Base-by-base conservation (phyloP, 2,113 vertebrate species). In the Tragelaphus imberbis region DNA sequence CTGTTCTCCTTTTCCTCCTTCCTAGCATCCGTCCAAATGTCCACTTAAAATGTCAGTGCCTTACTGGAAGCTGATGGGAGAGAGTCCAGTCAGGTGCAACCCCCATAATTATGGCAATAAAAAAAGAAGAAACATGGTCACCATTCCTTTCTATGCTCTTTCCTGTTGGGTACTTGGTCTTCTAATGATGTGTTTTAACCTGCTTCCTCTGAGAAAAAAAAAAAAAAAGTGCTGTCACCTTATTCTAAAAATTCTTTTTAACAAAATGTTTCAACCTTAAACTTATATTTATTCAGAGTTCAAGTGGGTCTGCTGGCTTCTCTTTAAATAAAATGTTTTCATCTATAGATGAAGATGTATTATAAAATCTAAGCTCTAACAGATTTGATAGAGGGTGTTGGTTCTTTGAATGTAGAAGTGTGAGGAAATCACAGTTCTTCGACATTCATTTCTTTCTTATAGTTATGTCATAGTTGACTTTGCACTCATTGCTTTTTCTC, bases 121-220 rank as follows among this genome's bases (percentile, higher is more conserved):
- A 94, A 96, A 36, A 12, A 63, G 44, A 44, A 90, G 75, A 97
- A 89, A 81, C 11, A 14, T 58, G 28, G 33, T 94, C 11, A 47
- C 51, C 87, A 30, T 91, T 36, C 53, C 93, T 95, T 97, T 92
- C 87, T 96, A 51, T 53, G 36, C 55, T 82, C 5, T 13, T 82
- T 7, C 30, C 14, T 27, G 44, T 84, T 86, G 36, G 53, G 88
- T 97, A 90, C 80, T 65, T 94, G 85, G 63, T 90, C 84, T 95
- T 71, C 16, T 11, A 28, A 88, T n/a, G 91, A 89, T 40, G 71
- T 30, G 47, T 95, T 47, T 97, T 95, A 98, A 88, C 27, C 44
- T 47, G 4, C 58, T 94, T 85, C 14, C 91, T 51, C n/a, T 47
- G 36, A 85, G 36, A 9, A 71, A 10, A 51, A 81, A 44, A 44